Conservation (phyloP, 2,113 vertebrate species). For the Cyprinodon brontotheroides region DNA sequence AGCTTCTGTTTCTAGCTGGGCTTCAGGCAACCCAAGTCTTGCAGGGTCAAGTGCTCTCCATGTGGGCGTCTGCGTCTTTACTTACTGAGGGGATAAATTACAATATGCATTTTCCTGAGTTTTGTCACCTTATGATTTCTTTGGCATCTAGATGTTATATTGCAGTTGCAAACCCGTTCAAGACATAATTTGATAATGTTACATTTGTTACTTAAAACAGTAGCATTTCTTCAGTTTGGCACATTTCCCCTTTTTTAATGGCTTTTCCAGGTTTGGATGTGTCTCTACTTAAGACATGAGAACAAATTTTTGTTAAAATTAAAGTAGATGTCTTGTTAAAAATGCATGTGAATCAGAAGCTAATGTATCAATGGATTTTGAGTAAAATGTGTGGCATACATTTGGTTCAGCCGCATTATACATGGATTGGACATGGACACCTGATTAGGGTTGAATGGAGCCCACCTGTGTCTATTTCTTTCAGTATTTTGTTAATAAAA, state of each 20-base stretch:
- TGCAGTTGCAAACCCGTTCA: neutral
- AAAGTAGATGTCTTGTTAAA: no score
- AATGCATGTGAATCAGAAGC: no score
- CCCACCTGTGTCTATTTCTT: no score
- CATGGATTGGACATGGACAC: no score
- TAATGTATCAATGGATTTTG: no score
- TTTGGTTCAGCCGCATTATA: no score
- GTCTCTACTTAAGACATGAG: neutral
- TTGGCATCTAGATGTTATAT: neutral
- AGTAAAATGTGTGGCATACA: no score
- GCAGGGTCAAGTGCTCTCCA: constrained; percentile 14
- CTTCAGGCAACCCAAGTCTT: constrained; percentile 6
- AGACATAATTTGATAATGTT: neutral
- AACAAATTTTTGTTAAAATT: neutral
- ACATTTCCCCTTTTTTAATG: neutral
- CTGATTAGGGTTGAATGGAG: no score
- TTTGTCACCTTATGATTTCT: constrained; percentile 1
- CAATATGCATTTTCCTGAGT: neutral
- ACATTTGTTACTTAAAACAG: neutral
- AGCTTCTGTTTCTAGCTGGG: neutral
- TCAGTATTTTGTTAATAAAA: no score
- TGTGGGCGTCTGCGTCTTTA: neutral
- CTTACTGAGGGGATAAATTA: neutral
- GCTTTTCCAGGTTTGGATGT: no score
- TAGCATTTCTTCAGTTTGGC: no score